Percentiles rank a stretch among this genome's conserved stretches.
Conservation (phyloP, 2,797 vertebrate genomes). For the Fratercula arctica region DNA sequence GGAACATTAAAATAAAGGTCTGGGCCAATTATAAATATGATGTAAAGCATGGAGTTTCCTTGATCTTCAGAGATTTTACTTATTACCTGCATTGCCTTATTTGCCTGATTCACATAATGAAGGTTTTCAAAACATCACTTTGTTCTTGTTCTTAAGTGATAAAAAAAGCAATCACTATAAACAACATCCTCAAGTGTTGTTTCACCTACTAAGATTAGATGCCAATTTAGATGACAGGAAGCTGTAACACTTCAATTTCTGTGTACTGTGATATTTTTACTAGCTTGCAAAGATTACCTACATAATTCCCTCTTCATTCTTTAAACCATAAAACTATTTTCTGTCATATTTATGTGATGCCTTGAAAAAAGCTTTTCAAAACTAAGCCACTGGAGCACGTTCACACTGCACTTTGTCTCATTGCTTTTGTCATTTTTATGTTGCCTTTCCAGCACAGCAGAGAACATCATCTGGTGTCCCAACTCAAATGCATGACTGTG, state of each 20-base stretch:
- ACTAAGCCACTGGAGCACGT: background rate
- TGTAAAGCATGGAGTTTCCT: background rate
- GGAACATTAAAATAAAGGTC: background rate
- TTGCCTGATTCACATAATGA: constrained; percentile 30
- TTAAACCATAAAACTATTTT: constrained; percentile 33
- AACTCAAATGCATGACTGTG: background rate
- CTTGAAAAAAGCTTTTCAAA: constrained; percentile 39
- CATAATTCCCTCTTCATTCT: constrained; percentile 47
- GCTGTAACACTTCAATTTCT: constrained; percentile 51
- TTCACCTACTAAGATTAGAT: constrained; percentile 60
- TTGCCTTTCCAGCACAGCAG: background rate
- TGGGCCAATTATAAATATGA: background rate
- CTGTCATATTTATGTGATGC: constrained; percentile 45
- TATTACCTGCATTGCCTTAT: constrained; percentile 19
- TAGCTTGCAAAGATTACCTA: constrained; percentile 53
- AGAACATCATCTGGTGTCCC: background rate
- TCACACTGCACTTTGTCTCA: background rate
- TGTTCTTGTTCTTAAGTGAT: constrained; percentile 42
- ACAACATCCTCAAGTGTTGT: constrained; percentile 9
- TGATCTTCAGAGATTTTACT: constrained; percentile 9
- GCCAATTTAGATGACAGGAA: constrained; percentile 59
- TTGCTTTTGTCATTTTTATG: constrained; percentile 43
- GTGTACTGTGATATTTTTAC: constrained; percentile 21
- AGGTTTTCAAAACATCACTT: constrained; percentile 54
- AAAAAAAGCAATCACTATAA: constrained; percentile 50